Evolutionary conservation across 2,797 vertebrate genomes (phyloP).

Genomic region (Stomatorhinus walkeri): DNA sequence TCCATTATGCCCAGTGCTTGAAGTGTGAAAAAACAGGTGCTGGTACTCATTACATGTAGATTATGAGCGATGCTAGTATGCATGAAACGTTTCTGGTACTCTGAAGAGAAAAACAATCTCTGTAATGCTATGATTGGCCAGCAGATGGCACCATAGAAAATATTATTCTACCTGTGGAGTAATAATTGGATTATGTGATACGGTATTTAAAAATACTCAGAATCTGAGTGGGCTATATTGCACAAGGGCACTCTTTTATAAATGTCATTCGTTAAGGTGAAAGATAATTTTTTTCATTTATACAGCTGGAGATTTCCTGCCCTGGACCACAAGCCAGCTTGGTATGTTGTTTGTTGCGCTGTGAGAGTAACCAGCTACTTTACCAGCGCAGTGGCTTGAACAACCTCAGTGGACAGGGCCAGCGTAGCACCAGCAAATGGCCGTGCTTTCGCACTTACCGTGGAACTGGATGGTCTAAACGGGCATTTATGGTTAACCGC

Average conservation of each 20-base stretch:
- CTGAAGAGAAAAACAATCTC: neutral
- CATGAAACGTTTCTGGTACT: neutral
- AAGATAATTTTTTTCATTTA: neutral
- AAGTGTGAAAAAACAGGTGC: neutral
- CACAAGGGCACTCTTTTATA: neutral
- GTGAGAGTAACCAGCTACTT: neutral
- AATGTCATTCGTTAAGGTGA: neutral
- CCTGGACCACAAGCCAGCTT: neutral
- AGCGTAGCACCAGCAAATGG: neutral
- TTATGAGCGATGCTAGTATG: neutral
- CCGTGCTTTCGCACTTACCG: neutral
- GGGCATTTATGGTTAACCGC: neutral
- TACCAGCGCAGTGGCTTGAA: neutral
- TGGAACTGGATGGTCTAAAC: neutral
- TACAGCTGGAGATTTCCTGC: neutral
- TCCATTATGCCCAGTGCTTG: neutral
- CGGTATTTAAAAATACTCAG: neutral
- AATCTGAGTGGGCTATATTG: neutral
- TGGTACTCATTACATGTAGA: neutral
- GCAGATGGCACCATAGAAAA: slow-evolving; percentile 1
- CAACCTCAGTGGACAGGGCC: neutral
- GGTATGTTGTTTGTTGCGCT: neutral
- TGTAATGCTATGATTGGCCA: neutral
- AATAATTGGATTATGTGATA: neutral
- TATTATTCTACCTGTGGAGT: neutral